These are phyloP conservation scores for Rhamnusium bicolor DNA, from an alignment of 2,888 invertebrate species.

Conservation along the genomic window DNA sequence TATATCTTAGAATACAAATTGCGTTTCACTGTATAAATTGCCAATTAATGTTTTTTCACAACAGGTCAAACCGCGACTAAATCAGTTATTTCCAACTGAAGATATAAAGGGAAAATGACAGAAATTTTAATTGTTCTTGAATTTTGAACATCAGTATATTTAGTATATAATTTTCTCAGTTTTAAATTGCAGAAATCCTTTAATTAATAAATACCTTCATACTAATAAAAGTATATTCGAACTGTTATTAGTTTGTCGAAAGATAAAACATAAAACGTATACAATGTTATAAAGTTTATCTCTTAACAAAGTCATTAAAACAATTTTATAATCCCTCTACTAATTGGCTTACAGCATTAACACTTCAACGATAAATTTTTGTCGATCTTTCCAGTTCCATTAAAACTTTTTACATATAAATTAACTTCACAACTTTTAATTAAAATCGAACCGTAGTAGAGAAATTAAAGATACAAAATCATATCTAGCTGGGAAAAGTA, in stretches of 20 bases:
- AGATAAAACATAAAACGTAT: constrained; percentile 28
- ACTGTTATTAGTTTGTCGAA: neutral
- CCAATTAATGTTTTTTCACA: no score
- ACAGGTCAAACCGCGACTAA: no score
- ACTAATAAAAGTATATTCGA: no score
- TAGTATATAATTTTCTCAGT: no score
- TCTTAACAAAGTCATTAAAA: constrained; percentile 38
- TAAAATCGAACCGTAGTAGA: constrained; percentile 32
- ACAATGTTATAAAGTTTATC: constrained; percentile 30
- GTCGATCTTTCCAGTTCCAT: constrained; percentile 33
- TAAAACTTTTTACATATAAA: constrained; percentile 30
- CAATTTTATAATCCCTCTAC: constrained; percentile 36
- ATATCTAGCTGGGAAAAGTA: neutral
- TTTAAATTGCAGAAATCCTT: no score
- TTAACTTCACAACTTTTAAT: constrained; percentile 36
- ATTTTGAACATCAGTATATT: no score
- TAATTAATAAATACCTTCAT: no score
- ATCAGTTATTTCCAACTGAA: no score
- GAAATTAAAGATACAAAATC: neutral
- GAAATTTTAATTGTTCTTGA: no score
- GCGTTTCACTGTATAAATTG: no score
- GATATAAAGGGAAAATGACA: no score
- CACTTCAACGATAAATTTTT: constrained; percentile 40
- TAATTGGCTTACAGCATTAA: constrained; percentile 38
- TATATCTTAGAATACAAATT: no score